Evolutionary conservation across 30 jellyfish, hydroid and myxozoan genomes (phyloP), one percentile per base, ranked within the genome.

Genomic region (Turritopsis rubra): DNA sequence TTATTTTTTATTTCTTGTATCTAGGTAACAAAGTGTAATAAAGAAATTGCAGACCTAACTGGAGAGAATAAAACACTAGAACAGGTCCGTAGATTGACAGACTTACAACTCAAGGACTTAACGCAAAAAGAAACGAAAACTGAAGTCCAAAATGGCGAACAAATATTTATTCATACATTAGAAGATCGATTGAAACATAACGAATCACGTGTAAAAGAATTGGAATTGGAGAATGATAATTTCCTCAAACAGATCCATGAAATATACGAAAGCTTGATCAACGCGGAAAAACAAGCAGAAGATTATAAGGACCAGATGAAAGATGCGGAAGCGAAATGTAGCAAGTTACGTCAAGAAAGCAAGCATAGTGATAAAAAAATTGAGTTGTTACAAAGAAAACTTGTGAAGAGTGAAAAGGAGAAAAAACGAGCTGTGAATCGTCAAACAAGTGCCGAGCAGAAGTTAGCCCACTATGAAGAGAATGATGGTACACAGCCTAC

Each of bases 341-440:
- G 53, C 31, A 73, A 87, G 52, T 54, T 85, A n/a, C 90, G 82
- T 41, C 81, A 81, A 66, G 74, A 83, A 52, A 85, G 83, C 52
- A 82, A 83, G 75, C 96, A 93, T 60, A 87, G 82, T 41, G 99
- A 93, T 30, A 93, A 89, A 80, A 83, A 93, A 70, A 82, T 88
- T 71, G 87, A 81, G 26, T 21, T 88, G n/a, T 70, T 86, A 20
- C 96, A 88, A 29, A 79, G 94, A 21, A 88, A 88, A 28, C 76
- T 93, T 1, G 71, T 79, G 79, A 88, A 89, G 76, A 22, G 91
- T 31, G 97, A 93, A 28, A 93, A 89, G 73, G 96, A 93, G 77
- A 93, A 89, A 91, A 85, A 85, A 54, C 86, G 90, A 18, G 74
- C 75, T 60, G 82, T 86, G 20, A 72, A 74, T 68, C 90, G 88